Percentiles rank a stretch among this genome's conserved stretches.
Evolutionary conservation across 2,888 invertebrate species (phyloP).

Genomic region (Lycaena phlaeas): DNA sequence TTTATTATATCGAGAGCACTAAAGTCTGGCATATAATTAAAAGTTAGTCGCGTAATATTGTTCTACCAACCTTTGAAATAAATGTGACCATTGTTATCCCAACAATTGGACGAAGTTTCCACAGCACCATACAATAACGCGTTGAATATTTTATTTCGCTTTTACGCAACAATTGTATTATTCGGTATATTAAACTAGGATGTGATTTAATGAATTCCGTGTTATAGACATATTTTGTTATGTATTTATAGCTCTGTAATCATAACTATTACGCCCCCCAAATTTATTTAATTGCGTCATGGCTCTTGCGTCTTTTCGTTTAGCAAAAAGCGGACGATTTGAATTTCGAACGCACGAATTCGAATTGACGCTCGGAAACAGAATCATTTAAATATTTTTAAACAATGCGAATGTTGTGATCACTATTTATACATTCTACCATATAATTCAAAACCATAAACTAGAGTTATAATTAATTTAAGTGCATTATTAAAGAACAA

Average conservation of each 20-base stretch:
- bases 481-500: conserved; percentile 25
- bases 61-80: conserved; percentile 41
- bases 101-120: conserved; percentile 46
- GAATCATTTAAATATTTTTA: too few species aligned
- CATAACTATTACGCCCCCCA: not conserved
- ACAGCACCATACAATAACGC: conserved; percentile 32
- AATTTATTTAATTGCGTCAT: too few species aligned
- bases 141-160: conserved; percentile 33
- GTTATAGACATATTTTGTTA: not conserved
- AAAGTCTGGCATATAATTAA: conserved; percentile 22
- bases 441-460: not conserved
- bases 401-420: too few species aligned
- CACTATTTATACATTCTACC: too few species aligned
- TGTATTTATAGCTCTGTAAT: not conserved
- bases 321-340: too few species aligned
- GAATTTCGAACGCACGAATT: too few species aligned
- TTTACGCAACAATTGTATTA: conserved; percentile 66
- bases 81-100: conserved; percentile 39
- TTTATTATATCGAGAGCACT: conserved; percentile 1
- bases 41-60: conserved; percentile 26
- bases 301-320: not conserved
- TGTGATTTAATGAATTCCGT: not conserved
- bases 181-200: not conserved
- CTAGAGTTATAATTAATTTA: not conserved
- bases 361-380: too few species aligned